These are phyloP conservation scores for Epizoanthus illoricatus DNA, from an alignment of 92 coral and sea anemone species.

Conservation along the genomic window DNA sequence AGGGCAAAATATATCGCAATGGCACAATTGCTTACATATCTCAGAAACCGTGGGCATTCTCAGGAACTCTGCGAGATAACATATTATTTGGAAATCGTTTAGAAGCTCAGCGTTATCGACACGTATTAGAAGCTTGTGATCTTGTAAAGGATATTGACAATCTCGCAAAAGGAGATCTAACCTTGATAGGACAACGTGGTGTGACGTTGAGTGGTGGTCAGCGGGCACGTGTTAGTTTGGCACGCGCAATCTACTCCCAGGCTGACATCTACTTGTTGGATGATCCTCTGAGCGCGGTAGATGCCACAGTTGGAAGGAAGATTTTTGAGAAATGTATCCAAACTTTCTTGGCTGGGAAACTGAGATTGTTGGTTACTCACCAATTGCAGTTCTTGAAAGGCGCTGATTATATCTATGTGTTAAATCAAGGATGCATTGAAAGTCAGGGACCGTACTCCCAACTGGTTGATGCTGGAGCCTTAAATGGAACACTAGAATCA, in stretches of 20 bases:
- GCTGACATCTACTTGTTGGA: conserved; percentile 21
- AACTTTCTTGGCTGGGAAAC: neutral
- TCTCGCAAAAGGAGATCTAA: conserved; percentile 7
- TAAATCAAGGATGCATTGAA: neutral
- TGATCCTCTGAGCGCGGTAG: conserved; percentile 19
- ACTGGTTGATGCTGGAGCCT: neutral
- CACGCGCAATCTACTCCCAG: conserved; percentile 1
- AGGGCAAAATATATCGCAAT: neutral
- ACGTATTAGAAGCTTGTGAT: conserved; percentile 22
- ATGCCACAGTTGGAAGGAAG: conserved; percentile 23
- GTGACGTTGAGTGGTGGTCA: conserved; percentile 25
- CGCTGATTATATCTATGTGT: conserved; percentile 6
- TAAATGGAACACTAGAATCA: neutral
- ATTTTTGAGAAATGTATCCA: conserved; percentile 19
- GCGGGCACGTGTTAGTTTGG: conserved; percentile 22
- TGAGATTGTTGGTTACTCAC: conserved; percentile 5
- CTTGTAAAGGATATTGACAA: conserved; percentile 15
- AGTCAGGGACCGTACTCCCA: neutral
- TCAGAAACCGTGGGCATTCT: conserved; percentile 27
- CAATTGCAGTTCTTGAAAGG: conserved; percentile 14
- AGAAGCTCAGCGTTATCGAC: neutral
- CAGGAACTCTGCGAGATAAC: conserved; percentile 15
- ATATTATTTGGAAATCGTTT: conserved; percentile 12
- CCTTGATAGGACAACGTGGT: conserved; percentile 16
- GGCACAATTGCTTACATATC: neutral